Percentiles rank a stretch among this genome's conserved stretches.
Conservation (phyloP, 2,888 invertebrate genomes). For the Stenoptilia bipunctidactyla region DNA sequence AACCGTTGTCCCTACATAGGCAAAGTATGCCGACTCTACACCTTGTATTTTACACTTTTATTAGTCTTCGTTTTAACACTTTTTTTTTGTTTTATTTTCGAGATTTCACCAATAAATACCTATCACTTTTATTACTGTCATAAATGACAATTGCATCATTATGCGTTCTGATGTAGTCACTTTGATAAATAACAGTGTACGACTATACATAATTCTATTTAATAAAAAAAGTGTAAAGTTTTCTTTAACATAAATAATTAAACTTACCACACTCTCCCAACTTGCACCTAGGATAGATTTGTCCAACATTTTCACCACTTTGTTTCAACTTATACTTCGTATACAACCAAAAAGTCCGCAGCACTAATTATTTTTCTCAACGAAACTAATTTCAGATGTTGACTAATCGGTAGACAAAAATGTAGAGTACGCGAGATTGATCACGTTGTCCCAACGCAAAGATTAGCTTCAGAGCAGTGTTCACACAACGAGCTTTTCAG, state of each 20-base stretch:
- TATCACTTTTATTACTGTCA: no score
- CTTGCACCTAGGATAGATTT: constrained; percentile 55
- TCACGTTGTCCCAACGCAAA: constrained; percentile 49
- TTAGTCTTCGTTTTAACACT: constrained; percentile 4
- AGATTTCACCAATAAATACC: no score
- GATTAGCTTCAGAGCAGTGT: constrained; percentile 48
- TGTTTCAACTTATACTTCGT: no score
- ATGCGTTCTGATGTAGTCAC: no score
- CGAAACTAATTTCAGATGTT: constrained; percentile 6
- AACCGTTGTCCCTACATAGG: constrained; percentile 23
- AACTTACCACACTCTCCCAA: constrained; percentile 67
- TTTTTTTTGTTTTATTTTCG: constrained; percentile 1
- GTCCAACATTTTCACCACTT: constrained; percentile 54
- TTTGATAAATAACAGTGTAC: no score
- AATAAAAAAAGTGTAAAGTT: no score
- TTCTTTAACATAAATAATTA: no score
- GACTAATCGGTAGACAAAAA: constrained; percentile 15
- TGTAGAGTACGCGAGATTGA: constrained; percentile 27
- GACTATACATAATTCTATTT: no score
- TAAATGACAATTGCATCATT: no score
- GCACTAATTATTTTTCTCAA: constrained; percentile 14
- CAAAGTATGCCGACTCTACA: constrained; percentile 4
- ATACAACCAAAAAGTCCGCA: constrained; percentile 26
- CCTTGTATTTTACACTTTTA: constrained; percentile 10
- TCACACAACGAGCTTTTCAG: constrained; percentile 47